Evolutionary conservation across 2,797 vertebrate species (phyloP).

Genomic region (Telmatherina bonti): DNA sequence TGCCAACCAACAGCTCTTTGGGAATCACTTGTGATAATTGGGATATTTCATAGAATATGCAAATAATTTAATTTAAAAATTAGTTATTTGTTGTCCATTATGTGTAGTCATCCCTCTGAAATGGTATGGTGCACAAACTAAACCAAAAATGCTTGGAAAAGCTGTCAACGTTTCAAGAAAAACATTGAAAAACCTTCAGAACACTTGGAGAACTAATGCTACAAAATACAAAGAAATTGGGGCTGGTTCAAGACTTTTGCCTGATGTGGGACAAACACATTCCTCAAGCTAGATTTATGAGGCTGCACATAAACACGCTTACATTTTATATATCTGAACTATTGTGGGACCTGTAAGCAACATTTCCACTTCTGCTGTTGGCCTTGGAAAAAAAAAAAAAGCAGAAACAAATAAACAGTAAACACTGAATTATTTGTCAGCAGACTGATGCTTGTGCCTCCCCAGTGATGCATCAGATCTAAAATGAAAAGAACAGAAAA

Average conservation of each 20-base stretch:
- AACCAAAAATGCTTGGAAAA: background rate
- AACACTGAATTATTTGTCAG: background rate
- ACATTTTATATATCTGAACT: background rate
- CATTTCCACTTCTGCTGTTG: conserved; percentile 5
- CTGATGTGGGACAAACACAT: too few relatives aligned
- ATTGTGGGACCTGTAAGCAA: background rate
- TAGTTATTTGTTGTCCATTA: background rate
- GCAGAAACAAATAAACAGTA: background rate
- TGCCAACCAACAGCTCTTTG: background rate
- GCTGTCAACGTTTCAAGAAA: background rate
- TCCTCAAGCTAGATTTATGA: background rate
- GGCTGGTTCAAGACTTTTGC: too few relatives aligned
- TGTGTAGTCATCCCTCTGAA: background rate
- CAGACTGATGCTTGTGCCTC: background rate
- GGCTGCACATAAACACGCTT: background rate
- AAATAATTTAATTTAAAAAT: background rate
- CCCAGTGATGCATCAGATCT: background rate
- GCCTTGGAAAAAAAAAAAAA: background rate
- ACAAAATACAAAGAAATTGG: background rate
- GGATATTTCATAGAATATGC: too few relatives aligned
- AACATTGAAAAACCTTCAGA: background rate
- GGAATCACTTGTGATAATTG: background rate
- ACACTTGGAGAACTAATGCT: background rate
- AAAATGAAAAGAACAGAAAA: background rate
- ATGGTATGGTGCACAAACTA: background rate